A percentile compares a stretch with the other conserved stretches of the same genome.
phyloP scores from a whole-genome alignment of 2,888 invertebrate genomes.

The Aspidiotus destructor region DNA sequence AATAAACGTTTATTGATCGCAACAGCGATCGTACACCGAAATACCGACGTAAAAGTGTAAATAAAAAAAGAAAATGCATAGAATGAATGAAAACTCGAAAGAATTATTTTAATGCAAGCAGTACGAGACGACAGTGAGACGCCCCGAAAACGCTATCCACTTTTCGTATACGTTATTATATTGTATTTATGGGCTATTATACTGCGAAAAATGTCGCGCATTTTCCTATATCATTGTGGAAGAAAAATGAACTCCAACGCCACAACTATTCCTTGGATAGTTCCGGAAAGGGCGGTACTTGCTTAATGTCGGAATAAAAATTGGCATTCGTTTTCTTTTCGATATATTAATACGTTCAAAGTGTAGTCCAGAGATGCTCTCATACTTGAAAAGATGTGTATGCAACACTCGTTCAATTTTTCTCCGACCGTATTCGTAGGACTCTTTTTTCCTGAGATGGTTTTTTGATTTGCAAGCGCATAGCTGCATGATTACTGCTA shows the following conservation, averaged over 20 bases:
- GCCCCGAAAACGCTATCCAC: conserved; percentile 20
- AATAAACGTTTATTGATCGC: too few species aligned
- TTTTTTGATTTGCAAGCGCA: too few species aligned
- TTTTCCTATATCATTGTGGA: conserved; percentile 27
- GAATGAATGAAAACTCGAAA: neutral
- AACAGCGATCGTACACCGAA: too few species aligned
- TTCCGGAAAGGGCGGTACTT: conserved; percentile 30
- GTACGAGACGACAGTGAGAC: conserved; percentile 30
- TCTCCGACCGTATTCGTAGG: too few species aligned
- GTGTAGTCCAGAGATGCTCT: too few species aligned
- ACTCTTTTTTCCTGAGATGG: too few species aligned
- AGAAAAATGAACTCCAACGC: conserved; percentile 26
- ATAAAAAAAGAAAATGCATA: conserved; percentile 1
- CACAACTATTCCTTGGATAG: conserved; percentile 20
- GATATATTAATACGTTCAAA: neutral
- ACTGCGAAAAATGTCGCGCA: conserved; percentile 28
- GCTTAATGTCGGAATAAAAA: conserved; percentile 31
- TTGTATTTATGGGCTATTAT: conserved; percentile 32
- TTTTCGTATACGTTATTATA: conserved; percentile 29
- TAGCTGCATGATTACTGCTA: too few species aligned
- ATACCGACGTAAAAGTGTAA: too few species aligned
- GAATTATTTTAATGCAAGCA: neutral
- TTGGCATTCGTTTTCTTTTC: conserved; percentile 29
- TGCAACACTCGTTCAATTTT: too few species aligned
- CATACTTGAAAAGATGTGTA: too few species aligned